Evolutionary conservation across 2,113 vertebrate species (phyloP), one percentile per base, ranked within the genome.

Genomic region (Epinephelus fuscoguttatus): DNA sequence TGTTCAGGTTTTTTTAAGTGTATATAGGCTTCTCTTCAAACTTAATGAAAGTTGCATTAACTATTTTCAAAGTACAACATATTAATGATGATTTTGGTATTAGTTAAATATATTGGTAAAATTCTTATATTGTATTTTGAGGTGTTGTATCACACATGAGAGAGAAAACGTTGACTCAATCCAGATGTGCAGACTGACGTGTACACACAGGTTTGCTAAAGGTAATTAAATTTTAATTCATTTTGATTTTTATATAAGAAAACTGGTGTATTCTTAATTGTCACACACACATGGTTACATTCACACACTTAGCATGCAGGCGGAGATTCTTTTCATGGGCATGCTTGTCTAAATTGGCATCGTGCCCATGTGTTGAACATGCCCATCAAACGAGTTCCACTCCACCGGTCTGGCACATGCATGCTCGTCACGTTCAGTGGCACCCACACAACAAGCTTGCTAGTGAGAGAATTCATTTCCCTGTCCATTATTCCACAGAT

Each of bases 261-360:
- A 68, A 66, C 4, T 23, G 30, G 4, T 57, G 11, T 42, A 63
- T 69, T 76, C 4, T 60, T 23, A 13, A 14, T 61, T 11, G 12
- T 30, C 37, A 70, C 62, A 74, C 23, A 73, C 23, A 70, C 78
- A 57, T 15, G 33, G 42, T 30, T 53, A 67, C 40, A 23, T 75
- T 60, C 70, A 62, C 69, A 70, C 81, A 86, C 80, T 88, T 85
- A 80, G 66, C 89, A 91, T 89, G 78, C 87, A 86, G 81, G 49
- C 64, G 19, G 52, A 70, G 69, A 64, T 76, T 88, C 73, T 72
- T 86, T 91, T 78, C 75, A 83, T 84, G 75, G 87, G 82, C 89
- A 88, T 60, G 88, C 92, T 94, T 94, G 93, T 93, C 92, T 93
- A 94, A 94, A 94, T 93, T 95, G 93, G 93, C 95, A 94, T 93